Evolutionary conservation across 2,113 vertebrate genomes (phyloP).

Genomic region (Pogona vitticeps): DNA sequence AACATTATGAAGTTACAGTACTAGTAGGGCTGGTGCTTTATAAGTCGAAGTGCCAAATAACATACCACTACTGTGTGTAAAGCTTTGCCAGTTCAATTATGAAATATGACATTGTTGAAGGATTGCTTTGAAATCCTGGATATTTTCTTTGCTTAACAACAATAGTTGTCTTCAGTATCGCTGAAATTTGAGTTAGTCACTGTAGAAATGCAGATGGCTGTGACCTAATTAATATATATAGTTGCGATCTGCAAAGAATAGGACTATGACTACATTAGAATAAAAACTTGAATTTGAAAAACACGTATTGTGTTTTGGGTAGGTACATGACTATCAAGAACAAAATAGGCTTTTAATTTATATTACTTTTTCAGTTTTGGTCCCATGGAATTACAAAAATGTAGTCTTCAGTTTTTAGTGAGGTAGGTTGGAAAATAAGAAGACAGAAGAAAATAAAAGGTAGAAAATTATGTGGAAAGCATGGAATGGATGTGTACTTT

Average conservation of each 20-base stretch:
- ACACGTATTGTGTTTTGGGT: neutral
- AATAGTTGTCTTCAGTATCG: neutral
- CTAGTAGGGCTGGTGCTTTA: neutral
- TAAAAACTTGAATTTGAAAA: neutral
- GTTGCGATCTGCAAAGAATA: neutral
- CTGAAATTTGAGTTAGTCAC: neutral
- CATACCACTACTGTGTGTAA: neutral
- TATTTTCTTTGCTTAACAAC: conserved; percentile 15
- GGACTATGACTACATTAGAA: neutral
- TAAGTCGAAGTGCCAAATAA: neutral
- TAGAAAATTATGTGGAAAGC: neutral
- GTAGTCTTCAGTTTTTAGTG: neutral
- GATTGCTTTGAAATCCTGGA: neutral
- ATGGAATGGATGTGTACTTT: neutral
- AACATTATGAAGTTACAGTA: neutral
- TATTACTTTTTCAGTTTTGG: neutral
- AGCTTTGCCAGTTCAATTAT: neutral
- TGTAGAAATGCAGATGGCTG: neutral
- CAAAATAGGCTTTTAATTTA: neutral
- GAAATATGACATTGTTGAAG: conserved; percentile 6
- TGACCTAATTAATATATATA: neutral
- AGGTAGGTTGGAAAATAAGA: neutral
- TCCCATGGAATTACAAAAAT: neutral
- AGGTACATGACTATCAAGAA: neutral
- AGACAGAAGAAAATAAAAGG: neutral